Evolutionary conservation across 2,113 vertebrate species (phyloP), one percentile per base, ranked within the genome.

Genomic region (Microcebus tavaratra): DNA sequence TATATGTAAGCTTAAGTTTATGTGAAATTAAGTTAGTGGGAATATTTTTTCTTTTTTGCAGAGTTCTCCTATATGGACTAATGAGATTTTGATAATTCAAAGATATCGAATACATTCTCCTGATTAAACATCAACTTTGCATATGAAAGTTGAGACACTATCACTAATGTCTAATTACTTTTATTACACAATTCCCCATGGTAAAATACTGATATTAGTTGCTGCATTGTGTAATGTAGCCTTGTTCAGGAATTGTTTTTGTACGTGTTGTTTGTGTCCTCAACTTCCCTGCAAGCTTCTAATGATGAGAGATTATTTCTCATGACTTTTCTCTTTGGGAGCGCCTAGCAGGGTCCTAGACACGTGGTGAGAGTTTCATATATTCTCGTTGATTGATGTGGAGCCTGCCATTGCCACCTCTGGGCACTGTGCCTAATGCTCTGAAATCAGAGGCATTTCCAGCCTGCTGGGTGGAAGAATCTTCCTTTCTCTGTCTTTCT

Each of bases 171-270:
- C n/a, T 53, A 59, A 23, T 55, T 67, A 81, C 82, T 78, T 80
- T 78, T 81, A 85, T 20, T n/a, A 5, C 5, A 25, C 6, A 42
- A 27, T 73, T 96, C 80, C 25, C 3, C 31, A 34, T 53, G 45
- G 68, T 76, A 6, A 88, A 76, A 81, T 78, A 27, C 20, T 12
- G 21, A 39, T 48, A 13, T 31, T 57, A 73, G 50, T 68, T 14
- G 5, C 20, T 82, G 23, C 36, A 14, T 23, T 76, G 8, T 50
- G 2, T 45, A 48, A 93, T 13, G 21, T 1, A 55, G 29, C 15
- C 13, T 85, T 39, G 29, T 23, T 91, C 57, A 82, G 48, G n/a
- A 93, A 94, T 63, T 70, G n/a, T 78, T 95, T 94, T 82, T 63
- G 39, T 72, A 8, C 15, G 31, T 14, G 4, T 53, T 34, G 20